A percentile compares a stretch with the other conserved stretches of the same genome.
Evolutionary conservation across 1,140 invertebrate species (phyloP).

Genomic region (Delia radicum): DNA sequence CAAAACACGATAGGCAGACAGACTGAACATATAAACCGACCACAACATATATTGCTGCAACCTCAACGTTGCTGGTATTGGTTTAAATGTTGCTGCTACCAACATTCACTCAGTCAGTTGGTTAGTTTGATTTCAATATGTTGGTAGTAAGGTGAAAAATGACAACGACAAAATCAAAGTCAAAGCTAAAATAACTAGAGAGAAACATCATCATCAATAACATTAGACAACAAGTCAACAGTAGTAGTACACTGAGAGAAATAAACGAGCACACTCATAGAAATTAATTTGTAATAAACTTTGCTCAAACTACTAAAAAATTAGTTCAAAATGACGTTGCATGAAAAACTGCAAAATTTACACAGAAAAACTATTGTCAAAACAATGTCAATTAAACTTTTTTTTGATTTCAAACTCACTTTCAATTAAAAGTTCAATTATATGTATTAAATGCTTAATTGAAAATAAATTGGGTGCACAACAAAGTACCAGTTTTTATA

Average conservation of each 20-base stretch:
- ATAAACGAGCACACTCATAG: neutral
- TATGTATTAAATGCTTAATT: too few relatives aligned
- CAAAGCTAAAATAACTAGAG: neutral
- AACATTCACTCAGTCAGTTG: neutral
- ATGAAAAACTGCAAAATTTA: too few relatives aligned
- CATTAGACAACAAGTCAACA: neutral
- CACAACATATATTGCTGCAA: neutral
- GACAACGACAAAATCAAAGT: neutral
- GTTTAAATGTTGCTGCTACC: neutral
- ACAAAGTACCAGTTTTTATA: too few relatives aligned
- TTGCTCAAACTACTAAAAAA: too few relatives aligned
- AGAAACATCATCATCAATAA: neutral
- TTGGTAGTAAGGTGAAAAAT: conserved; percentile 1
- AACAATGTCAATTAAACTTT: too few relatives aligned
- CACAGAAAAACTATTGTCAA: too few relatives aligned
- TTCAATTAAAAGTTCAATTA: too few relatives aligned
- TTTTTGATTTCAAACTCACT: too few relatives aligned
- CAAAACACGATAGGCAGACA: neutral
- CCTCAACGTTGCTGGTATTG: neutral
- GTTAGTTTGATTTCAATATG: neutral
- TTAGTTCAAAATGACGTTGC: too few relatives aligned
- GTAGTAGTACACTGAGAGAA: neutral
- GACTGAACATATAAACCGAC: neutral
- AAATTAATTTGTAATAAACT: too few relatives aligned
- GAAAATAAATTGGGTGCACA: too few relatives aligned